Percentiles rank a stretch among this genome's conserved stretches.
Evolutionary conservation across 1,140 invertebrate species (phyloP).

Genomic region (Cylas formicarius): DNA sequence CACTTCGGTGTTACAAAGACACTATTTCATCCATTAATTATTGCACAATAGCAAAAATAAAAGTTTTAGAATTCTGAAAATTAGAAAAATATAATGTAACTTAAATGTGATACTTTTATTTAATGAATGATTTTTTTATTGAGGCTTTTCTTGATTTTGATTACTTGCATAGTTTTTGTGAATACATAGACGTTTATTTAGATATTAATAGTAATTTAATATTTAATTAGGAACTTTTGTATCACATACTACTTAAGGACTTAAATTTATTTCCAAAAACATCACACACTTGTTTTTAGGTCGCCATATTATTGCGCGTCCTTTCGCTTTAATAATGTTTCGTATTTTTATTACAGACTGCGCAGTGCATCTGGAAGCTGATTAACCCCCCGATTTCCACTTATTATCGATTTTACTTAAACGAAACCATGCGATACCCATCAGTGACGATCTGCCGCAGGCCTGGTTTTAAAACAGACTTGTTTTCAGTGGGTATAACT

Average conservation of each 20-base stretch:
- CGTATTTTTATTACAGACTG: constrained; percentile 40
- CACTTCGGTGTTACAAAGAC: too few relatives aligned
- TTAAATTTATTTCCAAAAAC: not conserved
- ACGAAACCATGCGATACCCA: constrained; percentile 54
- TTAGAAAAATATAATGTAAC: too few relatives aligned
- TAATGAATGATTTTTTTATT: too few relatives aligned
- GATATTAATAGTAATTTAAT: not conserved
- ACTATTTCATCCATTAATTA: too few relatives aligned
- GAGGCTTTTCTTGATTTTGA: too few relatives aligned
- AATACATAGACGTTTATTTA: too few relatives aligned
- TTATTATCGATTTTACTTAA: constrained; percentile 54
- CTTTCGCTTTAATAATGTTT: not conserved
- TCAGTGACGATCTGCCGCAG: constrained; percentile 55
- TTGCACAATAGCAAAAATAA: too few relatives aligned
- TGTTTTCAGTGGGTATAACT: constrained; percentile 44
- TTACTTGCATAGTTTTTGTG: too few relatives aligned
- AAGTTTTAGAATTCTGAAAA: too few relatives aligned
- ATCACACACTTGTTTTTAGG: constrained; percentile 3
- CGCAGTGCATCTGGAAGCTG: constrained; percentile 50
- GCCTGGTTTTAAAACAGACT: constrained; percentile 50
- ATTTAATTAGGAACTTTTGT: not conserved
- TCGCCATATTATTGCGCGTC: not conserved
- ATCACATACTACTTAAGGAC: not conserved
- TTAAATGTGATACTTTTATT: too few relatives aligned
- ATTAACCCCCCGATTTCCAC: constrained; percentile 52